Percentiles rank a stretch among this genome's conserved stretches.
phyloP scores from a whole-genome alignment of 2,888 invertebrate genomes.

The Tineola bisselliella region DNA sequence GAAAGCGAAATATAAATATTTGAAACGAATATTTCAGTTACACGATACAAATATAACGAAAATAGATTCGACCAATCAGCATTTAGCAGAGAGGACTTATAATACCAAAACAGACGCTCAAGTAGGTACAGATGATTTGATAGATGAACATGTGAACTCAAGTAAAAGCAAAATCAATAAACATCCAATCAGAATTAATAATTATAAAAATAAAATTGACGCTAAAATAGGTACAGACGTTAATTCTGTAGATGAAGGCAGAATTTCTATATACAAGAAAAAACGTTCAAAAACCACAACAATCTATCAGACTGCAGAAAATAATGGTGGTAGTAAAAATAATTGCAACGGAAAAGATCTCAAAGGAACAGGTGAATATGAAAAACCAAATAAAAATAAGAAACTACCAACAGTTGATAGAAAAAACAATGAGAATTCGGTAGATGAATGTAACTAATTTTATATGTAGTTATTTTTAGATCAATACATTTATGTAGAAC shows the following conservation, averaged over 20 bases:
- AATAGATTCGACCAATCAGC: no score
- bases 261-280: neutral
- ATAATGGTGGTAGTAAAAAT: neutral
- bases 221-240: slow-evolving; percentile 37
- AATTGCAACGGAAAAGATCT: neutral
- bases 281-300: neutral
- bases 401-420: neutral
- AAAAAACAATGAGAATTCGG: no score
- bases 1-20: slow-evolving; percentile 56
- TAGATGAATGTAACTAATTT: no score
- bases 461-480: no score
- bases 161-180: neutral
- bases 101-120: slow-evolving; percentile 18
- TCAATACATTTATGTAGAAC: no score
- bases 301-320: neutral
- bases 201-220: slow-evolving; percentile 39
- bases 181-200: neutral
- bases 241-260: neutral
- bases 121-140: neutral
- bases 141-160: neutral
- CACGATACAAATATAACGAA: slow-evolving; percentile 39
- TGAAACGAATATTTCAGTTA: slow-evolving; percentile 55
- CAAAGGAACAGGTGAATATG: neutral
- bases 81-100: no score
- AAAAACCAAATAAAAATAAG: neutral